Evolutionary conservation across 2,113 vertebrate genomes (phyloP).

Genomic region (Tragelaphus strepsiceros): DNA sequence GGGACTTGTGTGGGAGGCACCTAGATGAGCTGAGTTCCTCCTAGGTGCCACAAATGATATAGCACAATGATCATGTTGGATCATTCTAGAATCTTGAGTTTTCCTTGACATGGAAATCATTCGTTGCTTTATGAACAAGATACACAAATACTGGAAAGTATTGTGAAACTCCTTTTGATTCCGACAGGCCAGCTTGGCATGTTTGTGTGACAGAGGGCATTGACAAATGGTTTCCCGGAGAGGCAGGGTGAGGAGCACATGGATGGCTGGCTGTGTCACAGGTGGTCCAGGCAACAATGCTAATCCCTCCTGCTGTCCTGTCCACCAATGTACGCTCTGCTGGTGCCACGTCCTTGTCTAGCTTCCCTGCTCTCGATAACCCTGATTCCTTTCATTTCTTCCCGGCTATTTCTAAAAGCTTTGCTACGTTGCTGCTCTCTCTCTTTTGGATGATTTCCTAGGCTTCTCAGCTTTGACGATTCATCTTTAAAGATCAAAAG

Average conservation of each 20-base stretch:
- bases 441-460: slow-evolving; percentile 12
- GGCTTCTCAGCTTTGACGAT: neutral
- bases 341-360: neutral
- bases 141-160: neutral
- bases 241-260: too few relatives aligned
- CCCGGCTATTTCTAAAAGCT: neutral
- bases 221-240: neutral
- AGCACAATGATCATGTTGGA: neutral
- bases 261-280: neutral
- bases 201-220: neutral
- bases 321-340: neutral
- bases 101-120: neutral
- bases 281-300: neutral
- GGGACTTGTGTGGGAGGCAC: neutral
- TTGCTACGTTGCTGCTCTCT: neutral
- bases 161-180: neutral
- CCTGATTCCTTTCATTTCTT: neutral
- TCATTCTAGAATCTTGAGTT: neutral
- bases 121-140: neutral
- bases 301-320: neutral
- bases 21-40: neutral
- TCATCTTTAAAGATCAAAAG: slow-evolving; percentile 60
- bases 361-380: neutral
- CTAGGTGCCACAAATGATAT: neutral
- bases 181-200: neutral